Evolutionary conservation across 2,888 invertebrate genomes (phyloP).

Genomic region (Chrysolina haemoptera): DNA sequence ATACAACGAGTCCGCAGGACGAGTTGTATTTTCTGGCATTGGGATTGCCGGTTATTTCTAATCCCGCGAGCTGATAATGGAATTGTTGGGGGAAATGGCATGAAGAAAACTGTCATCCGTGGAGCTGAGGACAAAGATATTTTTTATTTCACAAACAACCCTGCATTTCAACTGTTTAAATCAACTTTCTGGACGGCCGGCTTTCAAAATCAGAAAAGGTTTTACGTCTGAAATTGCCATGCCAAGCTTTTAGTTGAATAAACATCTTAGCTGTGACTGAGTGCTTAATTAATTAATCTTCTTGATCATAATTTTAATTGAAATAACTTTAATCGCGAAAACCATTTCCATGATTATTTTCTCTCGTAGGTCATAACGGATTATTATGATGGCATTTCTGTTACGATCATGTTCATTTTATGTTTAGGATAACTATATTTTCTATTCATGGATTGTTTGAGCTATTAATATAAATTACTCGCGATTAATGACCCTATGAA

Average conservation of each 20-base stretch:
- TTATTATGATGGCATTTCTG: not conserved
- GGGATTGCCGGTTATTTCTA: too few relatives aligned
- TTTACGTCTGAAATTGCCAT: not conserved
- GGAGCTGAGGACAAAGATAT: too few relatives aligned
- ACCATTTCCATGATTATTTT: constrained; percentile 7
- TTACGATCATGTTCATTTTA: constrained; percentile 2
- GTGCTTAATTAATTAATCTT: not conserved
- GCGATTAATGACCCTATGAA: not conserved
- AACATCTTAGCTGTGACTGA: not conserved
- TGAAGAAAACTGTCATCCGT: too few relatives aligned
- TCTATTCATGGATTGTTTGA: constrained; percentile 4
- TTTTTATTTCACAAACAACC: too few relatives aligned
- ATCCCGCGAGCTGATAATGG: too few relatives aligned
- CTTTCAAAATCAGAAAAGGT: not conserved
- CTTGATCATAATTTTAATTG: not conserved
- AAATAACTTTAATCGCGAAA: constrained; percentile 1
- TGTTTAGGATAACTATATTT: not conserved
- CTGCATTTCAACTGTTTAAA: not conserved
- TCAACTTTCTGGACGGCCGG: not conserved
- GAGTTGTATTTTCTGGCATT: too few relatives aligned
- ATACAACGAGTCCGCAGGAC: too few relatives aligned
- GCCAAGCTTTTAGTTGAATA: not conserved
- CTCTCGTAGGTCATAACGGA: not conserved
- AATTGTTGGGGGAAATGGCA: too few relatives aligned
- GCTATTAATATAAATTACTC: constrained; percentile 3